Evolutionary conservation across 2,797 vertebrate species (phyloP), one percentile per base, ranked within the genome.

Genomic region (Cryptoprocta ferox): DNA sequence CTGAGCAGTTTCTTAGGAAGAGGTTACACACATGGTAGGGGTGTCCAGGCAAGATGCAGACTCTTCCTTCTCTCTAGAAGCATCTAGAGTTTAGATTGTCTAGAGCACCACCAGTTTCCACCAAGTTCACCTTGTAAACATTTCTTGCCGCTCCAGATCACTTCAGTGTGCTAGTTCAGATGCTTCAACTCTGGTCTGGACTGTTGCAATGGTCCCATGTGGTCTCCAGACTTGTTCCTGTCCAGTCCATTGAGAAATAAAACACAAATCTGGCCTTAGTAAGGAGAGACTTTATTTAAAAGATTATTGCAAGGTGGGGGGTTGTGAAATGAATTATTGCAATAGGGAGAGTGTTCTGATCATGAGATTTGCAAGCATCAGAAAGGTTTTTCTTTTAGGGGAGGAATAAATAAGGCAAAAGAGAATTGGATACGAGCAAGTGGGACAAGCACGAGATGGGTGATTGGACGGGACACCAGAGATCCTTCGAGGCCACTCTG

Each of bases 21-120:
- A 39, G 37, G 9, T 21, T 5, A 15, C 21, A 84, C 30, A 42
- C 61, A 9, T 0, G 2, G 16, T 2, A 8, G 78, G 15, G 39
- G 4, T 0, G 1, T 12, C 6, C 26, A 37, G 48, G 12, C 9
- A 45, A 65, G 61, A 35, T 10, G 0, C 0, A 26, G n/a, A 32
- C 14, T 24, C 30, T 61, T 50, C 18, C 3, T 53, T 37, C 19
- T 50, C 9, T 12, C 19, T 18, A 32, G 42, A 48, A 75, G 28
- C 15, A 75, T 32, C 73, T 48, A 48, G 28, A 5, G 28, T 48
- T 45, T 48, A 45, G 4, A 53, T 79, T 12, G 6, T 39, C 16
- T 18, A 79, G 9, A 24, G 14, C 26, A 63, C 14, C 5, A 6
- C 21, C 21, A 30, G 39, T 24, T 45, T 59, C 30, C 14, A 45